phyloP scores from a whole-genome alignment of 2,113 vertebrate genomes.

The Tichodroma muraria region DNA sequence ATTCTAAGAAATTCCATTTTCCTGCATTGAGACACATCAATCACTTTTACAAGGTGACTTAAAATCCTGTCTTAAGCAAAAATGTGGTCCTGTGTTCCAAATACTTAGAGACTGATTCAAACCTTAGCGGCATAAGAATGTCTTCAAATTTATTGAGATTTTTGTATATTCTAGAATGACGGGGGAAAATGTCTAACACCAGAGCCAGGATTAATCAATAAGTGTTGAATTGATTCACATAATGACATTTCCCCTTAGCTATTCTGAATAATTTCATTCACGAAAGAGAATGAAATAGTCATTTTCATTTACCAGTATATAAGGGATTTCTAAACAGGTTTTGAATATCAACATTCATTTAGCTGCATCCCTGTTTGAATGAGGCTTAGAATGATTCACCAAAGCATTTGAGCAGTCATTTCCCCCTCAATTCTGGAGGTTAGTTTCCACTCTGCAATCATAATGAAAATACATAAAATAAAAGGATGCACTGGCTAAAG shows the following conservation, averaged over 20 bases:
- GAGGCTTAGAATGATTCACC: neutral
- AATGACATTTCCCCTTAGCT: conserved; percentile 3
- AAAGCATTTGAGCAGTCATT: neutral
- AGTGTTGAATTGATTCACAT: neutral
- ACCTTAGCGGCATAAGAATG: neutral
- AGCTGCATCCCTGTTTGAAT: neutral
- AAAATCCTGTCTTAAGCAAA: neutral
- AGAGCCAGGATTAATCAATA: neutral
- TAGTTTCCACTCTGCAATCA: neutral
- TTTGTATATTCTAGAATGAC: neutral
- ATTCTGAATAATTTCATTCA: conserved; percentile 33
- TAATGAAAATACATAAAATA: neutral
- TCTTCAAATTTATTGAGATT: neutral
- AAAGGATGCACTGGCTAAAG: neutral
- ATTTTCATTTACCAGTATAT: conserved; percentile 21
- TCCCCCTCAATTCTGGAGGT: neutral
- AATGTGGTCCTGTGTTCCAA: neutral
- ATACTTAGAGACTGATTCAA: neutral
- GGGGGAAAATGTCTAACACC: neutral
- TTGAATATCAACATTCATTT: conserved; percentile 8
- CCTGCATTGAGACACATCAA: neutral
- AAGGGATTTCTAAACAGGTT: neutral
- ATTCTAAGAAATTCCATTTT: neutral
- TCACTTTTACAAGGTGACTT: neutral
- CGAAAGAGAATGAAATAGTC: neutral